Conservation (phyloP, 2,888 invertebrate genomes). For the Caprella mutica region DNA sequence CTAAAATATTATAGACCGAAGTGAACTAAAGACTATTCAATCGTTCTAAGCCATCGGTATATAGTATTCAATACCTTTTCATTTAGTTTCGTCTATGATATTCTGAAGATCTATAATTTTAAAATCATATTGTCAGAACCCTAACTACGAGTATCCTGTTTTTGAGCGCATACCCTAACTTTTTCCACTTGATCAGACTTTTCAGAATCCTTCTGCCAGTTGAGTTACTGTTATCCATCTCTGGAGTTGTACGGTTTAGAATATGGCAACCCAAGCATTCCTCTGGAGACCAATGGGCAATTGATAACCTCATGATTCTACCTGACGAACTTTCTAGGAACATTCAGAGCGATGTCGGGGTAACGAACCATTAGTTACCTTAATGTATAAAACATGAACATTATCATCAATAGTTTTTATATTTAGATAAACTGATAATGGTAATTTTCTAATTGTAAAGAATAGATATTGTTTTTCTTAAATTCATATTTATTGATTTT, state of each 20-base stretch:
- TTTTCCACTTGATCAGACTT: too few relatives aligned
- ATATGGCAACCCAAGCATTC: slow-evolving; percentile 30
- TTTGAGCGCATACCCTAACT: too few relatives aligned
- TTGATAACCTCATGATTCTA: slow-evolving; percentile 23
- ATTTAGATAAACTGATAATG: neutral
- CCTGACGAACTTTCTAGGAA: neutral
- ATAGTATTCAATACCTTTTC: too few relatives aligned
- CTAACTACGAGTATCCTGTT: too few relatives aligned
- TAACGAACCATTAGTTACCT: neutral
- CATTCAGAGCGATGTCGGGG: slow-evolving; percentile 22
- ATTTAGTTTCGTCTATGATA: too few relatives aligned
- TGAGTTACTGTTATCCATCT: slow-evolving; percentile 12
- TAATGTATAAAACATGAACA: neutral
- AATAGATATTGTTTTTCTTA: too few relatives aligned
- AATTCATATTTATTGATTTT: too few relatives aligned
- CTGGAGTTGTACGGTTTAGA: slow-evolving; percentile 27
- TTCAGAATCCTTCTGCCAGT: slow-evolving; percentile 14
- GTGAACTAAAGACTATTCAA: too few relatives aligned
- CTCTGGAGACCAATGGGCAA: slow-evolving; percentile 26
- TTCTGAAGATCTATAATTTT: too few relatives aligned
- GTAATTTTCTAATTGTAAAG: neutral
- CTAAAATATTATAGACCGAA: too few relatives aligned
- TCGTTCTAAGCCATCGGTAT: too few relatives aligned
- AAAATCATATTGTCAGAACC: too few relatives aligned
- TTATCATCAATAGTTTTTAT: neutral